phyloP scores from a whole-genome alignment of 2,113 vertebrate genomes.

The Spea multiplicata region DNA sequence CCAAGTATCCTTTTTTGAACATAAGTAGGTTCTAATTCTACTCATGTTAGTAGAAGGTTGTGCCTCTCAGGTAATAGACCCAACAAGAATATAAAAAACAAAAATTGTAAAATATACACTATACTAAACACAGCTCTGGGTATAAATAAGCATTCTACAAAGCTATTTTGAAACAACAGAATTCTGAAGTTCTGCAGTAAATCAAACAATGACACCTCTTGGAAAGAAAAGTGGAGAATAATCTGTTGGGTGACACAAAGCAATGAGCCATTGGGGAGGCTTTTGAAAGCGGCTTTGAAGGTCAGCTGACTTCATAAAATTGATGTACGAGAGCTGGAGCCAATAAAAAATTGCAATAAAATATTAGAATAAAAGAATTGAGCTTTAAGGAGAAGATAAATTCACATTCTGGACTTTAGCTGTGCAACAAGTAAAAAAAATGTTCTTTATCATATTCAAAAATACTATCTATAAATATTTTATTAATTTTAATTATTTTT shows the following conservation, averaged over 20 bases:
- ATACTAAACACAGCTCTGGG: neutral
- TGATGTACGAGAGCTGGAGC: neutral
- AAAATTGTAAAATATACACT: neutral
- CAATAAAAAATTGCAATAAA: neutral
- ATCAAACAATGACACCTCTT: neutral
- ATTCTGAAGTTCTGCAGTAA: neutral
- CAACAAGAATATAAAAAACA: no score
- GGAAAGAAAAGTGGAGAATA: neutral
- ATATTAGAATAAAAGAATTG: neutral
- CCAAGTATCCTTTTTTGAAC: no score
- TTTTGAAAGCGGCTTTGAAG: neutral
- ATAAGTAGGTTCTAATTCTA: no score
- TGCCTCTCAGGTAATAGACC: no score
- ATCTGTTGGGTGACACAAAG: neutral
- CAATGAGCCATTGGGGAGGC: slow-evolving; percentile 6
- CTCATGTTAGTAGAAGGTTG: no score
- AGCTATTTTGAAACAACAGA: neutral
- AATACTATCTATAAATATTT: no score
- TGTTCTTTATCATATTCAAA: no score
- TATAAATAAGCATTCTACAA: neutral
- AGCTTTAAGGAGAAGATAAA: neutral
- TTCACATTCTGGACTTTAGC: neutral
- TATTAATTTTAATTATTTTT: no score
- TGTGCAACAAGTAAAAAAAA: neutral
- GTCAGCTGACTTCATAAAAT: slow-evolving; percentile 14